Conservation (phyloP, 2,113 vertebrate species). For the Acanthochromis polyacanthus region DNA sequence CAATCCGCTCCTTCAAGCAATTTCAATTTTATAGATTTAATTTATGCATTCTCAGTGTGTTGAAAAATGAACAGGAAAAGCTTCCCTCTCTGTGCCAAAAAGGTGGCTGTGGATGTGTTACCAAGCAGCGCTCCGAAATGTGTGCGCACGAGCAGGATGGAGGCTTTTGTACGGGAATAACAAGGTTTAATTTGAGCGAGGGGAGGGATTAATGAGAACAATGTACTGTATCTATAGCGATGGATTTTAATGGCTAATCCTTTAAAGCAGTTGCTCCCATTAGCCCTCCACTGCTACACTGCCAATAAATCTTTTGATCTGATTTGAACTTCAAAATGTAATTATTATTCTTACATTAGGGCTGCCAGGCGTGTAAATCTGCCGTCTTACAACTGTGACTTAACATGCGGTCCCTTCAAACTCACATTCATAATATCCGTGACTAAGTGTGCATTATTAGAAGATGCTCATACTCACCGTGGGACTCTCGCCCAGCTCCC, state of each 20-base stretch:
- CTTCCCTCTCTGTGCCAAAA: neutral
- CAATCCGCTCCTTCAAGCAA: neutral
- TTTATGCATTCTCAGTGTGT: neutral
- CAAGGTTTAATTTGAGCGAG: constrained; percentile 49
- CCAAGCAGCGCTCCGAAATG: neutral
- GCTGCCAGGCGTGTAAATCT: neutral
- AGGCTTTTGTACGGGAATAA: constrained; percentile 54
- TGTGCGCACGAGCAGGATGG: constrained; percentile 3
- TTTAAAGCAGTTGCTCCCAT: constrained; percentile 71
- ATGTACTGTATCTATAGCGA: constrained; percentile 53
- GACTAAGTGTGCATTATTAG: neutral
- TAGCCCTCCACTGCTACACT: constrained; percentile 12
- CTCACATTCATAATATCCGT: neutral
- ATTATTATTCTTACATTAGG: neutral
- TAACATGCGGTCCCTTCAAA: neutral
- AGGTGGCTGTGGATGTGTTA: neutral
- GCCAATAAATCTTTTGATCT: constrained; percentile 17
- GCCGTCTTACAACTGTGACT: neutral
- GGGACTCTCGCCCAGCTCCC: constrained; percentile 96
- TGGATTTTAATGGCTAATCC: constrained; percentile 68
- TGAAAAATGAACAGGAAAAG: neutral
- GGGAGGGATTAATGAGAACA: constrained; percentile 56
- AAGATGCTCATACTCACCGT: constrained; percentile 88
- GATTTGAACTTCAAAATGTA: neutral
- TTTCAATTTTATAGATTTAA: neutral